A percentile compares a stretch with the other conserved stretches of the same genome.
These are phyloP conservation scores for Griposia aprilina DNA, from an alignment of 2,888 invertebrate genomes.

Conservation along the genomic window DNA sequence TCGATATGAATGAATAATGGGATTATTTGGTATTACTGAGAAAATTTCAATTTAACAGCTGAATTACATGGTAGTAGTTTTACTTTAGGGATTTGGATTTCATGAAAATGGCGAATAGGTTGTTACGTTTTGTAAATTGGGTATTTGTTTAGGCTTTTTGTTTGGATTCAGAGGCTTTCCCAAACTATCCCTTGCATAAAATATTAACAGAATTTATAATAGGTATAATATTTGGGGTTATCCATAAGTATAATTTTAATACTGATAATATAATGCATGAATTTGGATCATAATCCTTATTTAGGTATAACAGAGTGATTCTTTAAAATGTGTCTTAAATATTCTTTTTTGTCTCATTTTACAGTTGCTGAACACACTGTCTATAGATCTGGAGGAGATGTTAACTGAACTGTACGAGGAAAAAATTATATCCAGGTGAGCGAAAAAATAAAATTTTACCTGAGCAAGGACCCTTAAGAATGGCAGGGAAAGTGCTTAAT, in stretches of 20 bases:
- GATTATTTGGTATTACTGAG: slow-evolving; percentile 76
- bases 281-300: neutral
- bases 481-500: too few species aligned
- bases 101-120: neutral
- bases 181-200: neutral
- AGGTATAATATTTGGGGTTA: neutral
- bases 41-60: slow-evolving; percentile 66
- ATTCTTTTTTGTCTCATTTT: slow-evolving; percentile 70
- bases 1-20: slow-evolving; percentile 74
- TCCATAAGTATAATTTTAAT: neutral
- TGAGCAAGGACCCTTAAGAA: too few species aligned
- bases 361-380: slow-evolving; percentile 95
- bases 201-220: neutral
- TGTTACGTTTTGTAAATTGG: neutral
- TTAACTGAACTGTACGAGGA: slow-evolving; percentile 95
- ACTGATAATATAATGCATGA: neutral
- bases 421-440: slow-evolving; percentile 80
- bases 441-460: too few species aligned
- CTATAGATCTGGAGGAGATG: slow-evolving; percentile 96
- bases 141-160: slow-evolving; percentile 8
- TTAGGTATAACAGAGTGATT: neutral
- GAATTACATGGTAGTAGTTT: slow-evolving; percentile 12
- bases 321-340: too few species aligned
- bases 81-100: neutral
- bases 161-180: neutral